Evolutionary conservation across 2,113 vertebrate genomes (phyloP).

Genomic region (Tenrec ecaudatus): DNA sequence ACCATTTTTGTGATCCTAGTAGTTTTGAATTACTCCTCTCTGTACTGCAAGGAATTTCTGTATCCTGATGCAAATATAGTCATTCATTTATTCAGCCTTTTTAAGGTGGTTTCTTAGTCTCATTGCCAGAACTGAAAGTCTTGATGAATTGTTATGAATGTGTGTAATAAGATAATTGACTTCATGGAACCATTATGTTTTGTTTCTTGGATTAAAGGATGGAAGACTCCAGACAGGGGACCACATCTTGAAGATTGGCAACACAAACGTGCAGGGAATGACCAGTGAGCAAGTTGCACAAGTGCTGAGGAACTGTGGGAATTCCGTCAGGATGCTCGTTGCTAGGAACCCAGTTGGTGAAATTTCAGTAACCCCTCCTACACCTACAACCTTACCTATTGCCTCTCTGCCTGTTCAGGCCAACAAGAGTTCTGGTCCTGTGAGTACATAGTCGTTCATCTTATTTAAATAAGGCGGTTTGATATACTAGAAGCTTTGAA

Average conservation of each 20-base stretch:
- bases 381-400: slow-evolving; percentile 87
- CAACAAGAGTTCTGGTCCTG: slow-evolving; percentile 63
- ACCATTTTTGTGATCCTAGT: background rate
- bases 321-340: slow-evolving; percentile 92
- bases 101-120: background rate
- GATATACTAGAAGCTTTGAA: background rate
- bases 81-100: slow-evolving; percentile 3
- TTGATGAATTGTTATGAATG: background rate
- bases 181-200: slow-evolving; percentile 44
- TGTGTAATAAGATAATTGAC: background rate
- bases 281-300: slow-evolving; percentile 96
- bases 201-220: slow-evolving; percentile 87
- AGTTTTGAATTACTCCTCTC: background rate
- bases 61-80: background rate
- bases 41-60: background rate
- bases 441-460: slow-evolving; percentile 80
- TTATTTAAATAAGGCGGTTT: background rate
- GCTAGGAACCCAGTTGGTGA: slow-evolving; percentile 90
- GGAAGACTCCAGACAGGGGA: slow-evolving; percentile 95
- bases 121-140: slow-evolving; percentile 29
- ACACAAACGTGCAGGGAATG: slow-evolving; percentile 93
- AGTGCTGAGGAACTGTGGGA: slow-evolving; percentile 95
- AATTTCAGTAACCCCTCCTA: slow-evolving; percentile 84
- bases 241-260: slow-evolving; percentile 95
- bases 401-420: slow-evolving; percentile 78